Percentiles rank a stretch among this genome's conserved stretches.
Conservation (phyloP, 2,113 vertebrate genomes). For the Nothocercus julius region DNA sequence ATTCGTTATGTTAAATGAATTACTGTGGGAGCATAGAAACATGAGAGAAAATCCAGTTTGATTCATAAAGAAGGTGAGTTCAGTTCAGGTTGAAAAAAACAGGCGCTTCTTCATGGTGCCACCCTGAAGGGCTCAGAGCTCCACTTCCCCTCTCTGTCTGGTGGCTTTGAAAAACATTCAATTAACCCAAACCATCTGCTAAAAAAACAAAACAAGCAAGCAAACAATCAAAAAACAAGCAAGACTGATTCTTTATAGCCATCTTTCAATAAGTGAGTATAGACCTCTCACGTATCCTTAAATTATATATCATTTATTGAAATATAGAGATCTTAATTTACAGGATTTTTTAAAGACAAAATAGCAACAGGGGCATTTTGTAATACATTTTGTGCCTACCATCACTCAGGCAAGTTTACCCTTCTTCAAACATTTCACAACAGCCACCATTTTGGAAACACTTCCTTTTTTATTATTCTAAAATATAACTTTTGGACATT, state of each 20-base stretch:
- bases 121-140: background rate
- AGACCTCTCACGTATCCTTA: constrained; percentile 70
- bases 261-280: constrained; percentile 55
- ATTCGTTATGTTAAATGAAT: background rate
- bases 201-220: too few species aligned
- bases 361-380: constrained; percentile 76
- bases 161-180: background rate
- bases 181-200: background rate
- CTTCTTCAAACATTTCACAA: constrained; percentile 80
- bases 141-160: background rate
- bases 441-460: constrained; percentile 78
- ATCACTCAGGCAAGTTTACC: constrained; percentile 50
- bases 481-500: constrained; percentile 89
- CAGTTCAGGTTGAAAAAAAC: background rate
- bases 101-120: background rate
- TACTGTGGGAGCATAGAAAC: background rate
- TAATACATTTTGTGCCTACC: constrained; percentile 75
- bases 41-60: background rate
- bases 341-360: constrained; percentile 73
- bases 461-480: constrained; percentile 83
- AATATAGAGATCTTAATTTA: constrained; percentile 85
- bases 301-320: constrained; percentile 86
- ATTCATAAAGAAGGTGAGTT: background rate
- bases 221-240: background rate
- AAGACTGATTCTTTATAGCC: background rate